These are phyloP conservation scores for Aspidapion aeneum DNA, from an alignment of 2,888 invertebrate species.

Conservation along the genomic window DNA sequence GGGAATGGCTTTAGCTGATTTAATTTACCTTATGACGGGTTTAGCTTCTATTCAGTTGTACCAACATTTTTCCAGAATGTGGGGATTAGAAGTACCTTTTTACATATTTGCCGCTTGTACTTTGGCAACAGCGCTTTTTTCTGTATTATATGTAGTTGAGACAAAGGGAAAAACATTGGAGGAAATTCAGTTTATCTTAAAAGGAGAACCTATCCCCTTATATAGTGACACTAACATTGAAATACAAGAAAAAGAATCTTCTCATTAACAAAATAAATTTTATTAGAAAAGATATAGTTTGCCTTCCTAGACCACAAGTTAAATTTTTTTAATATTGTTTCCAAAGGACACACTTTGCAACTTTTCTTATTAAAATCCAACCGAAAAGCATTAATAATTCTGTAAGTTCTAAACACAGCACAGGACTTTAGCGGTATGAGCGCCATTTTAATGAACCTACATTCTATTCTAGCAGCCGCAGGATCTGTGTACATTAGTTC, in stretches of 20 bases:
- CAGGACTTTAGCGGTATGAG: slow-evolving; percentile 47
- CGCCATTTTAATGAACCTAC: slow-evolving; percentile 46
- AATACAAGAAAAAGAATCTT: too few relatives aligned
- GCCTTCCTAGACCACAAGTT: too few relatives aligned
- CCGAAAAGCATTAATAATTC: slow-evolving; percentile 43
- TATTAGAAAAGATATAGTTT: too few relatives aligned
- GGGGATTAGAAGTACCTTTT: slow-evolving; percentile 42
- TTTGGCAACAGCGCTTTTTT: slow-evolving; percentile 40
- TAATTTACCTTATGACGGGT: slow-evolving; percentile 40
- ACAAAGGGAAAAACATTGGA: slow-evolving; percentile 44
- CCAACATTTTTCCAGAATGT: slow-evolving; percentile 31
- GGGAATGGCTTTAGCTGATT: slow-evolving; percentile 44
- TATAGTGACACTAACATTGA: too few relatives aligned
- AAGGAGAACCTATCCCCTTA: slow-evolving; percentile 29
- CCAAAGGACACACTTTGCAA: slow-evolving; percentile 19
- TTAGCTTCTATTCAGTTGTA: slow-evolving; percentile 41
- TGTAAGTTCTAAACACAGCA: slow-evolving; percentile 42
- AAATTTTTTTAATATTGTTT: too few relatives aligned
- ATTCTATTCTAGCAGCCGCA: slow-evolving; percentile 39
- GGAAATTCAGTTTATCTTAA: slow-evolving; percentile 43
- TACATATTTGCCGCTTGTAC: slow-evolving; percentile 41
- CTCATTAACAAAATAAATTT: too few relatives aligned
- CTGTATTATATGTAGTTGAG: slow-evolving; percentile 40
- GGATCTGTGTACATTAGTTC: slow-evolving; percentile 37
- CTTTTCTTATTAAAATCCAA: slow-evolving; percentile 41